phyloP scores from a whole-genome alignment of 1,140 invertebrate genomes.

The Babylonia areolata region DNA sequence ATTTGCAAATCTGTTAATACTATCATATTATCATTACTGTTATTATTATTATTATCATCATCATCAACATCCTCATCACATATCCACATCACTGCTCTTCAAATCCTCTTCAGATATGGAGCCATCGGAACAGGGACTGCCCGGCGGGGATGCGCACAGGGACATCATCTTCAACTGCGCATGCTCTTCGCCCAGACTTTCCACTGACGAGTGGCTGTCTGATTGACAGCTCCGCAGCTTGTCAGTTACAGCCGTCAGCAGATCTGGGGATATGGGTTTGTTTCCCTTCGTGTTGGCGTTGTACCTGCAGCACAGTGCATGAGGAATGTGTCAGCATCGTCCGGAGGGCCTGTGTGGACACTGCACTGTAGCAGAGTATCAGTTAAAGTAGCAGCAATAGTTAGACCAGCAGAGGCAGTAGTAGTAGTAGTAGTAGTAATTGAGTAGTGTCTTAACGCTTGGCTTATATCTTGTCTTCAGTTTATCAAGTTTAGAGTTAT shows the following conservation, averaged over 20 bases:
- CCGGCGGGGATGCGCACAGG: slow-evolving; percentile 26
- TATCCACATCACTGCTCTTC: slow-evolving; percentile 33
- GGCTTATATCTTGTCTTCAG: too few relatives aligned
- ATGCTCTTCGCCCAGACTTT: slow-evolving; percentile 22
- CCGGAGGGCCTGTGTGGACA: too few relatives aligned
- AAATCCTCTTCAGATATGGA: slow-evolving; percentile 35
- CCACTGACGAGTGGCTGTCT: slow-evolving; percentile 32
- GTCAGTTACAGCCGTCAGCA: slow-evolving; percentile 2
- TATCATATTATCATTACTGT: background rate
- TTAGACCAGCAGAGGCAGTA: too few relatives aligned
- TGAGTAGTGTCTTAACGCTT: too few relatives aligned
- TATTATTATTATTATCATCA: slow-evolving; percentile 4
- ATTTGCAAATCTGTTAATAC: background rate
- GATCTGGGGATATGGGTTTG: background rate
- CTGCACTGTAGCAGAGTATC: background rate
- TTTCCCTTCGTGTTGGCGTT: slow-evolving; percentile 21
- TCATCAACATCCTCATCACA: background rate
- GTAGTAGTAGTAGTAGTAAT: too few relatives aligned
- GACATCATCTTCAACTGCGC: slow-evolving; percentile 38
- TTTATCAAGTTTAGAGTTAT: too few relatives aligned
- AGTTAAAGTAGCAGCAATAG: too few relatives aligned
- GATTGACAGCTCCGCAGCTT: slow-evolving; percentile 22
- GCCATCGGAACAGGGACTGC: slow-evolving; percentile 26
- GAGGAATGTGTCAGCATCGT: too few relatives aligned
- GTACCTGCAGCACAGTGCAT: slow-evolving; percentile 25